These are phyloP conservation scores for Unio delphinus DNA, from an alignment of 2,888 invertebrate genomes.

Conservation along the genomic window DNA sequence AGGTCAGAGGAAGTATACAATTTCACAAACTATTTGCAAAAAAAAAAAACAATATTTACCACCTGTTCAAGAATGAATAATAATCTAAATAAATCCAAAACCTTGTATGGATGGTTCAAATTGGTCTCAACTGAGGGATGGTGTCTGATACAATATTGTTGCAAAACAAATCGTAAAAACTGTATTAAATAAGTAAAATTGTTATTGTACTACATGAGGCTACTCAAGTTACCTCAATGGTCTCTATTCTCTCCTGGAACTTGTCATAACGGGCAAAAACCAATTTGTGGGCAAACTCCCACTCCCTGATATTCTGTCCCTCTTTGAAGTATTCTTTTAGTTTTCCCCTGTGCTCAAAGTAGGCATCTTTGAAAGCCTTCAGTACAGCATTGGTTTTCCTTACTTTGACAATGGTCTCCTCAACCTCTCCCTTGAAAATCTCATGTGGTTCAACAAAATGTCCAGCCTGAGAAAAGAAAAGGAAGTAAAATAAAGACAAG, in stretches of 20 bases:
- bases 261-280: conserved; percentile 71
- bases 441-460: conserved; percentile 91
- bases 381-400: conserved; percentile 64
- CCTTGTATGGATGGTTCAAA: too few species aligned
- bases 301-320: conserved; percentile 60
- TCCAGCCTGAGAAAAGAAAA: conserved; percentile 79
- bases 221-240: conserved; percentile 56
- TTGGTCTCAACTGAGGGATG: too few species aligned
- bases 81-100: too few species aligned
- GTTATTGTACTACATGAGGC: too few species aligned
- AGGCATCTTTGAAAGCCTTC: conserved; percentile 63
- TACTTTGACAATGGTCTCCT: conserved; percentile 90
- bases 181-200: too few species aligned
- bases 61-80: too few species aligned
- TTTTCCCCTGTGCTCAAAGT: conserved; percentile 67
- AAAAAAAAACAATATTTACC: too few species aligned
- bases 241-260: conserved; percentile 67
- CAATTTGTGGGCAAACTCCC: conserved; percentile 71
- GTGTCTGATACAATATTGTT: too few species aligned
- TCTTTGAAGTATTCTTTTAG: conserved; percentile 69
- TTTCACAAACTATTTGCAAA: too few species aligned
- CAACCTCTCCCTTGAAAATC: conserved; percentile 94
- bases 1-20: too few species aligned
- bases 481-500: not conserved
- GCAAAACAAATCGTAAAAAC: too few species aligned